Percentiles rank a stretch among this genome's conserved stretches.
phyloP scores from a whole-genome alignment of 2,888 invertebrate genomes.

The Chrysolina haemoptera region DNA sequence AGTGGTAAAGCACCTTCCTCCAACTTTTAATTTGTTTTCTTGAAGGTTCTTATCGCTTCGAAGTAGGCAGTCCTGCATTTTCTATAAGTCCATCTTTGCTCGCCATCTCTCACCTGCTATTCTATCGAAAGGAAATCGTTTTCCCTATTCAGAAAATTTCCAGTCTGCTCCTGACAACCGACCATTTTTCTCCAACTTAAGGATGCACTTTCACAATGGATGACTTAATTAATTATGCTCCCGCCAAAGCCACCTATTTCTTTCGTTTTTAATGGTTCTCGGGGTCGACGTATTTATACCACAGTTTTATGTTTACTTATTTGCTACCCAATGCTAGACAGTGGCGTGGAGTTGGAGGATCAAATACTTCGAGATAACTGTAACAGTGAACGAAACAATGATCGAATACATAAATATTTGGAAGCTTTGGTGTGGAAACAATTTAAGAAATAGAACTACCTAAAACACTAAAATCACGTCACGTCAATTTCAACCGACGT shows the following conservation, averaged over 20 bases:
- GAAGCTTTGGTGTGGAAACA: too few species aligned
- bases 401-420: too few species aligned
- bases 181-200: conserved; percentile 32
- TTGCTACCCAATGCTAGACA: conserved; percentile 15
- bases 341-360: not conserved
- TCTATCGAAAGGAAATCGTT: conserved; percentile 14
- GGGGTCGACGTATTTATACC: conserved; percentile 13
- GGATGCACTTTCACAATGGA: conserved; percentile 33
- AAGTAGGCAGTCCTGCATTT: not conserved
- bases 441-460: too few species aligned
- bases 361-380: too few species aligned
- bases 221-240: conserved; percentile 27
- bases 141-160: conserved; percentile 18
- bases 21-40: too few species aligned
- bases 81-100: not conserved
- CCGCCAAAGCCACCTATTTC: conserved; percentile 29
- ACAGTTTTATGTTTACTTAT: conserved; percentile 24
- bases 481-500: too few species aligned
- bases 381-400: too few species aligned
- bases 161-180: conserved; percentile 25
- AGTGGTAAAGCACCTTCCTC: too few species aligned
- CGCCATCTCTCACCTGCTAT: conserved; percentile 16
- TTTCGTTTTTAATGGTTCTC: conserved; percentile 32
- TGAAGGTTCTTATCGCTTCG: too few species aligned
- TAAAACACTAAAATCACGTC: too few species aligned